Conservation (phyloP, 1,140 invertebrate genomes). For the Zaprionus inermis region DNA sequence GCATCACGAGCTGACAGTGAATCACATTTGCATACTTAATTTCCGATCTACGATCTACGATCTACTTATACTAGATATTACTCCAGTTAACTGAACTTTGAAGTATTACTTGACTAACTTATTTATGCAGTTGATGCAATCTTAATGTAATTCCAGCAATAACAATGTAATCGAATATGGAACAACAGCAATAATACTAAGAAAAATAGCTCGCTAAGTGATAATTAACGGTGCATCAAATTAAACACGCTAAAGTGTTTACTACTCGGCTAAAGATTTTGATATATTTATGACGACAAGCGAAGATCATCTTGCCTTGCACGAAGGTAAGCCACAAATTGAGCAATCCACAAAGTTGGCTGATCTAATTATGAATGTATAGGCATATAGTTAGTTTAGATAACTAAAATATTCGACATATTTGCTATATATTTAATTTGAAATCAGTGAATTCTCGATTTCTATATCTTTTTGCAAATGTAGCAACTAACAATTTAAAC, state of each 20-base stretch:
- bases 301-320: too few relatives aligned
- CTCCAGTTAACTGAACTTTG: not conserved
- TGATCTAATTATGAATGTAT: too few relatives aligned
- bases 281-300: too few relatives aligned
- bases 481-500: too few relatives aligned
- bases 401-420: not conserved
- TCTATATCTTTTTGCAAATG: too few relatives aligned
- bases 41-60: not conserved
- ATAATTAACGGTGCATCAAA: too few relatives aligned
- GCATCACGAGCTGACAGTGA: not conserved
- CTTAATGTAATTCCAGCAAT: not conserved
- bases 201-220: too few relatives aligned
- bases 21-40: not conserved
- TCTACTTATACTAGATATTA: not conserved
- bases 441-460: not conserved
- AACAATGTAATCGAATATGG: not conserved
- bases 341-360: too few relatives aligned
- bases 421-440: not conserved
- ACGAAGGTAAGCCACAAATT: too few relatives aligned
- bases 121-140: not conserved
- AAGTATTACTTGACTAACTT: not conserved
- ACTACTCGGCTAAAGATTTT: too few relatives aligned
- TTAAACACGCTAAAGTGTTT: too few relatives aligned
- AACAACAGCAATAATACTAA: not conserved
- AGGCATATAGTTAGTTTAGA: too few relatives aligned